Evolutionary conservation across 2,797 vertebrate genomes (phyloP).

Genomic region (Ammospiza maritima): DNA sequence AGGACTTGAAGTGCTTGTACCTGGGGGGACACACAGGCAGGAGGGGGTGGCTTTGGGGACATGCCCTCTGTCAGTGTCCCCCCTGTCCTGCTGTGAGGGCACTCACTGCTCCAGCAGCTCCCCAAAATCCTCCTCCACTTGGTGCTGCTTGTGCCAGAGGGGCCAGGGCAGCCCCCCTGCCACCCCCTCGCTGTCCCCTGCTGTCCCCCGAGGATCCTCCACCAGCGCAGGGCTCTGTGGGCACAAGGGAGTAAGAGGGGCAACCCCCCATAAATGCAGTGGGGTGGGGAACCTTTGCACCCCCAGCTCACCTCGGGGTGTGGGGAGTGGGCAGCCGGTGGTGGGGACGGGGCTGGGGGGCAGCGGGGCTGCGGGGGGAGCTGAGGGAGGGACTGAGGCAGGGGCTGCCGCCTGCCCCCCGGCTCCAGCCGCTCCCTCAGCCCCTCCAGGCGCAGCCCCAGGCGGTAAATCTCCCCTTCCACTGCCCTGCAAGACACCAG

Average conservation of each 20-base stretch:
- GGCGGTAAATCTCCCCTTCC: slow-evolving; percentile 86
- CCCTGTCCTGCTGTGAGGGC: rapidly evolving
- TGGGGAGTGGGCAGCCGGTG: slow-evolving; percentile 8
- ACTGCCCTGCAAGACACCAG: slow-evolving; percentile 77
- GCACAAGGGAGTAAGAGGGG: not conserved
- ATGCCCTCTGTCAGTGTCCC: rapidly evolving
- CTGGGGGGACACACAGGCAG: slow-evolving; percentile 25
- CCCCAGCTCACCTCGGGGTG: not conserved
- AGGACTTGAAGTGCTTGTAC: slow-evolving; percentile 78
- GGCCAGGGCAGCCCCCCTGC: not conserved
- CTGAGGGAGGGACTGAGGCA: not conserved
- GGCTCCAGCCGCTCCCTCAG: slow-evolving; percentile 82
- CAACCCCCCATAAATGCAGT: rapidly evolving
- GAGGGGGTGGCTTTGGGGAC: not conserved
- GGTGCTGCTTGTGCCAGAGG: slow-evolving; percentile 60
- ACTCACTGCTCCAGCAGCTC: slow-evolving; percentile 82
- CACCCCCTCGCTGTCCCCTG: not conserved
- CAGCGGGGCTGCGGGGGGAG: not conserved
- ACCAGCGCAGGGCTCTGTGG: not conserved
- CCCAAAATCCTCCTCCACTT: slow-evolving; percentile 70
- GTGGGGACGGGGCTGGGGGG: slow-evolving; percentile 46
- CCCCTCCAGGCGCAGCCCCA: slow-evolving; percentile 84
- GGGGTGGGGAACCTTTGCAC: not conserved
- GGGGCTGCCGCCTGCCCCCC: not conserved
- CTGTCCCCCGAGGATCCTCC: not conserved